phyloP scores from a whole-genome alignment of 2,797 vertebrate species.

The Forpus xanthops region DNA sequence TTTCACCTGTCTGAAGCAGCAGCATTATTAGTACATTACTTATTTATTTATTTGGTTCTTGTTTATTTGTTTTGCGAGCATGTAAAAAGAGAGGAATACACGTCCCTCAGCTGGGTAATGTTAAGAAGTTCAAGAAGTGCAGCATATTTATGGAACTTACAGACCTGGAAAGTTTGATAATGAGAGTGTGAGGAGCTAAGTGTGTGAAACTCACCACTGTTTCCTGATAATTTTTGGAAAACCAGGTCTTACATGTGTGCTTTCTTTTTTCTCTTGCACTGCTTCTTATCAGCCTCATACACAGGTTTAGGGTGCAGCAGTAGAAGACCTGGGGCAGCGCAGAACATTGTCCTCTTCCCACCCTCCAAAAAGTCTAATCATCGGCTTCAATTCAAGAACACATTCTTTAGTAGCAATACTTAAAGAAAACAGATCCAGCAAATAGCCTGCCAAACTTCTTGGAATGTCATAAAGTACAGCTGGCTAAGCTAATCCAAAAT shows the following conservation, averaged over 20 bases:
- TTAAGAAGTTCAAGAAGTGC: neutral
- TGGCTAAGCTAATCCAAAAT: slow-evolving; percentile 3
- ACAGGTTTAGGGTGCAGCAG: neutral
- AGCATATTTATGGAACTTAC: neutral
- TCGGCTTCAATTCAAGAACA: neutral
- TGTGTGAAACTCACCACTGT: neutral
- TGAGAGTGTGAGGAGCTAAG: neutral
- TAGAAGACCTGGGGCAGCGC: neutral
- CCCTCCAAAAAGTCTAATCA: neutral
- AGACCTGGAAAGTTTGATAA: neutral
- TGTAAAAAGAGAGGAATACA: neutral
- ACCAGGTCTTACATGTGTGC: neutral
- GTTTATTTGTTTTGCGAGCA: neutral
- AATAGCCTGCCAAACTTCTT: neutral
- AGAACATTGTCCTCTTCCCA: neutral
- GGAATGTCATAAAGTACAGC: neutral
- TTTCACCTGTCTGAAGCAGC: neutral
- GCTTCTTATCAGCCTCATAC: neutral
- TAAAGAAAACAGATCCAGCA: slow-evolving; percentile 14
- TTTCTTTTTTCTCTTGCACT: neutral
- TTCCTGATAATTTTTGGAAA: too few species aligned
- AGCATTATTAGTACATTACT: neutral
- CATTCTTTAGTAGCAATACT: neutral
- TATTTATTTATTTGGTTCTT: neutral
- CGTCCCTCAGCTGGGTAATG: rapidly evolving